Percentiles rank a stretch among this genome's conserved stretches.
These are phyloP conservation scores for Odontamblyopus rebecca DNA, from an alignment of 2,797 vertebrate genomes.

Conservation along the genomic window DNA sequence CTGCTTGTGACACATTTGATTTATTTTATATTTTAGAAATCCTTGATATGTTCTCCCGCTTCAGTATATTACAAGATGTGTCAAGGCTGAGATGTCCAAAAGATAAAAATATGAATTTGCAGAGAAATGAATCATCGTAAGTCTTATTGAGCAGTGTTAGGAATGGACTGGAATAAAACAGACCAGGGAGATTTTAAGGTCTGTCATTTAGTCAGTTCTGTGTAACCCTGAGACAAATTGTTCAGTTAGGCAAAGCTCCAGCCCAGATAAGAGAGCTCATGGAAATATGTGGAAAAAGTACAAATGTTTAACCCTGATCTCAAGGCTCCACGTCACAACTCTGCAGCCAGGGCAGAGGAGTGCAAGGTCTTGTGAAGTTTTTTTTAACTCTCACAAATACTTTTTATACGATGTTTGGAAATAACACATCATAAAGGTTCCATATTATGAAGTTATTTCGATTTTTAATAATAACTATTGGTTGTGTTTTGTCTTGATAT, in stretches of 20 bases:
- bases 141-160: neutral
- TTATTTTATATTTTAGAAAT: no score
- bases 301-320: constrained; percentile 33
- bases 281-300: constrained; percentile 10
- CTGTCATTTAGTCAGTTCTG: neutral
- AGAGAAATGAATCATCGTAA: neutral
- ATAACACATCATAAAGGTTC: no score
- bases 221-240: neutral
- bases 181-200: neutral
- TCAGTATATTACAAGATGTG: no score
- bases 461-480: no score
- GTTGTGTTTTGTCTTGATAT: no score
- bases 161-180: neutral
- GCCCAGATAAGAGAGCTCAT: constrained; percentile 27
- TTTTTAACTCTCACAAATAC: no score
- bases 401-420: no score
- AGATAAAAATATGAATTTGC: no score
- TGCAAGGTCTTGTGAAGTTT: constrained; percentile 11
- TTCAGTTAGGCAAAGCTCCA: constrained; percentile 5
- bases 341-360: constrained; percentile 29
- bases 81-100: no score
- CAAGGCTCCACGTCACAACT: constrained; percentile 37
- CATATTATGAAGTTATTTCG: neutral
- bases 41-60: no score
- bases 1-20: no score